Conservation (phyloP, 2,797 vertebrate species). For the Cossypha dichroa region DNA sequence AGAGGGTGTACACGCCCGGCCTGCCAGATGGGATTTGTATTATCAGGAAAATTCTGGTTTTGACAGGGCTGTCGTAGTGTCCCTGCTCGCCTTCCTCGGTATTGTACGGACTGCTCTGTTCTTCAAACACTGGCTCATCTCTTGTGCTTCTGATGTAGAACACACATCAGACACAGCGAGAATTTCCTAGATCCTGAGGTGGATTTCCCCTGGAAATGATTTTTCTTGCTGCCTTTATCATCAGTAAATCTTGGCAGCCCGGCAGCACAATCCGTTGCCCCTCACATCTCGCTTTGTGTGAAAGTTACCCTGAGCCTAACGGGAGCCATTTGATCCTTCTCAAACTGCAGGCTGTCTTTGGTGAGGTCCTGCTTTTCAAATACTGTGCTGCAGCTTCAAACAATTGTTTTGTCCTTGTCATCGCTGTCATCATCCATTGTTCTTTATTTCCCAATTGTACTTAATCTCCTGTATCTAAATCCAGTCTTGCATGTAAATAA, state of each 20-base stretch:
- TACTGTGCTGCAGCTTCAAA: not conserved
- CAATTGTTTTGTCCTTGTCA: not conserved
- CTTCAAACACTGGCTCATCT: conserved; percentile 20
- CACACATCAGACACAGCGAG: not conserved
- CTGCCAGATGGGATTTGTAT: conserved; percentile 45
- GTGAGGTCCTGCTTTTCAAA: conserved; percentile 29
- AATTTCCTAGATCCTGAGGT: not conserved
- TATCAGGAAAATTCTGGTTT: conserved; percentile 51
- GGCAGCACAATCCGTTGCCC: conserved; percentile 9
- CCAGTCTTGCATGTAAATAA: not conserved
- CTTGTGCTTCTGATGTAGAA: not conserved
- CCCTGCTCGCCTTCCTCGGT: not conserved
- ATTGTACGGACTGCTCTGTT: not conserved
- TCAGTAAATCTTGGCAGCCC: conserved; percentile 18
- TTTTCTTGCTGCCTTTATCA: conserved; percentile 43
- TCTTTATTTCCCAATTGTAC: not conserved
- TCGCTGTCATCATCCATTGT: not conserved
- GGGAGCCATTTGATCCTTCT: conserved; percentile 27
- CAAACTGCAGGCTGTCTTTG: conserved; percentile 6
- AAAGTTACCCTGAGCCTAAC: conserved; percentile 44
- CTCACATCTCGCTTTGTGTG: conserved; percentile 30
- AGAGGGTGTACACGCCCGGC: not conserved
- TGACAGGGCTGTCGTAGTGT: not conserved
- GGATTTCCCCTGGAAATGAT: conserved; percentile 44
- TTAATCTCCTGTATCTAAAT: conserved; percentile 12